phyloP scores from a whole-genome alignment of 2,113 vertebrate species.

The Halichoeres trimaculatus region DNA sequence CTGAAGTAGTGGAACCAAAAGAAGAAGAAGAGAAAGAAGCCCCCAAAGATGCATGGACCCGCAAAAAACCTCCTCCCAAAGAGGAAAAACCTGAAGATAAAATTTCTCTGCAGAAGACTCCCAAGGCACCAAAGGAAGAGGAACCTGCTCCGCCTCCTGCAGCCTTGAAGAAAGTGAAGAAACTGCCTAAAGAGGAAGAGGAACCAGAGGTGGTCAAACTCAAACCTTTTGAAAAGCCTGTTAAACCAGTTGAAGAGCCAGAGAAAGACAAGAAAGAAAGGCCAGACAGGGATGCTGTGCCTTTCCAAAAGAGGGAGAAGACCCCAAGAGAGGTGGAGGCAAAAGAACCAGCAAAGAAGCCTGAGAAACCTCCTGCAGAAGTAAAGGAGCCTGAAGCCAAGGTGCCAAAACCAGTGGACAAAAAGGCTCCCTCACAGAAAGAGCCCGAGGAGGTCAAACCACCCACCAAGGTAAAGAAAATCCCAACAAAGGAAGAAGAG shows the following conservation, averaged over 20 bases:
- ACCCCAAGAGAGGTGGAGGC: conserved; percentile 56
- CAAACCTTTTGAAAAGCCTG: conserved; percentile 81
- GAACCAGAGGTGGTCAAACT: conserved; percentile 79
- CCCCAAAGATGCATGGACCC: conserved; percentile 59
- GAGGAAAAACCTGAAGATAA: conserved; percentile 69
- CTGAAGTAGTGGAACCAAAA: conserved; percentile 53
- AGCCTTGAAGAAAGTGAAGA: conserved; percentile 77
- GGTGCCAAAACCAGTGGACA: conserved; percentile 48
- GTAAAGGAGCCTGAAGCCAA: conserved; percentile 58
- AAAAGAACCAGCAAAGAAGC: conserved; percentile 72
- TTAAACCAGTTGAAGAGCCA: conserved; percentile 61
- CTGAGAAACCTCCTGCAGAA: conserved; percentile 50
- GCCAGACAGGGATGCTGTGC: conserved; percentile 66
- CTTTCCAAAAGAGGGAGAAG: conserved; percentile 71
- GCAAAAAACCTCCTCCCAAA: conserved; percentile 58
- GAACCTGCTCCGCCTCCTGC: conserved; percentile 51
- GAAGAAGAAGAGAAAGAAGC: conserved; percentile 53
- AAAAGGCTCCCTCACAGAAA: conserved; percentile 69
- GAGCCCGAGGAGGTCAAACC: conserved; percentile 62
- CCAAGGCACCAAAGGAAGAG: conserved; percentile 66
- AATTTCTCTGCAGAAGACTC: conserved; percentile 65
- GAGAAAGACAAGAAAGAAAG: conserved; percentile 83
- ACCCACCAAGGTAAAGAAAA: conserved; percentile 73
- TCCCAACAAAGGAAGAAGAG: conserved; percentile 73
- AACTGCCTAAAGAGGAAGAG: conserved; percentile 71